phyloP scores from a whole-genome alignment of 1,140 invertebrate genomes.

The Orchesella cincta region DNA sequence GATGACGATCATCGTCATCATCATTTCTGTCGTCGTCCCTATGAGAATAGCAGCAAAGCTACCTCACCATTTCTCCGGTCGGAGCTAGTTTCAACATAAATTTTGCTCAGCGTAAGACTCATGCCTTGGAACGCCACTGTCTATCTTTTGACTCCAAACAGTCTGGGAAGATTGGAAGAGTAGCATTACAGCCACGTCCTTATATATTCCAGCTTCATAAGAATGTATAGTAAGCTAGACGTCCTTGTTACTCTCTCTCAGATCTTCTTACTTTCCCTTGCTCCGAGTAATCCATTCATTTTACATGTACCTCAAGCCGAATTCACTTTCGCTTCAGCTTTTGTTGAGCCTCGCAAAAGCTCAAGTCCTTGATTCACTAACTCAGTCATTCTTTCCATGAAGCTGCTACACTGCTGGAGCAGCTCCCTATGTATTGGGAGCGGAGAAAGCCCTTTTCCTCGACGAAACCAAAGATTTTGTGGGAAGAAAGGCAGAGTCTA shows the following conservation, averaged over 20 bases:
- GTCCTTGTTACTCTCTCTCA: not conserved
- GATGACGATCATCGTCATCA: not conserved
- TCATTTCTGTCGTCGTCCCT: not conserved
- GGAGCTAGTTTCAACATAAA: too few species aligned
- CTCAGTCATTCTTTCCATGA: too few species aligned
- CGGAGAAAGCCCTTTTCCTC: too few species aligned
- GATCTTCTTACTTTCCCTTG: not conserved
- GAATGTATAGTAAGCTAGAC: too few species aligned
- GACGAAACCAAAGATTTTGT: not conserved
- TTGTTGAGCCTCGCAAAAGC: too few species aligned
- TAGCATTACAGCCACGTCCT: not conserved
- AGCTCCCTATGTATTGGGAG: too few species aligned
- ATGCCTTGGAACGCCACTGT: not conserved
- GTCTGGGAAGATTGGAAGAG: not conserved
- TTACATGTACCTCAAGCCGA: not conserved
- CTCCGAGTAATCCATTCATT: not conserved
- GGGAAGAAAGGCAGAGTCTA: not conserved
- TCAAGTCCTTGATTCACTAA: too few species aligned
- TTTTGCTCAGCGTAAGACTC: too few species aligned
- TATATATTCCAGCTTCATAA: not conserved
- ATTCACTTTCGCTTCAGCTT: not conserved
- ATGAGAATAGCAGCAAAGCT: too few species aligned
- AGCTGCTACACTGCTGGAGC: too few species aligned
- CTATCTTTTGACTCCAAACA: conserved; percentile 11
- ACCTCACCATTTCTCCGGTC: too few species aligned